A percentile compares a stretch with the other conserved stretches of the same genome.
Evolutionary conservation across 2,888 invertebrate genomes (phyloP).

Genomic region (Tubulanus polymorphus): DNA sequence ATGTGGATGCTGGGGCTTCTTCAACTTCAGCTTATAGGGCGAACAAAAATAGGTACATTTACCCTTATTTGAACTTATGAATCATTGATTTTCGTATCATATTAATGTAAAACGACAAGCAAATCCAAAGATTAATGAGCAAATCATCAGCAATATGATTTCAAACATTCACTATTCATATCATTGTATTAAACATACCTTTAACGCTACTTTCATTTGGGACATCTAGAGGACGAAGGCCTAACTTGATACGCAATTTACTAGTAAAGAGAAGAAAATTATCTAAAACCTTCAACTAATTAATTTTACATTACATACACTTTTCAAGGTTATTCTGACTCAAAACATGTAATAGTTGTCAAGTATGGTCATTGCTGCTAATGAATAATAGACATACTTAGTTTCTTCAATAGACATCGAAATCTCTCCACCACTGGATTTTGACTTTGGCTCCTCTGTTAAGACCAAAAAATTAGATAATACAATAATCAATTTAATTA

Average conservation of each 20-base stretch:
- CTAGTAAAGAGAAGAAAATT: constrained; percentile 56
- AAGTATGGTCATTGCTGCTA: not conserved
- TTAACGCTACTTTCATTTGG: too few relatives aligned
- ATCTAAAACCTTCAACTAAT: not conserved
- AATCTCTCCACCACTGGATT: constrained; percentile 19
- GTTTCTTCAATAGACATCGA: constrained; percentile 39
- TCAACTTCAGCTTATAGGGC: not conserved
- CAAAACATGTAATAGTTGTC: not conserved
- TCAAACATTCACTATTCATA: too few relatives aligned
- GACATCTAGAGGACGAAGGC: constrained; percentile 84
- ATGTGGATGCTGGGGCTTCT: too few relatives aligned
- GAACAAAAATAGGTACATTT: too few relatives aligned
- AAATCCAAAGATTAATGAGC: too few relatives aligned
- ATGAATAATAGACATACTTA: constrained; percentile 28
- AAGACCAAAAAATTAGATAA: not conserved
- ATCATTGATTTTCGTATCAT: not conserved
- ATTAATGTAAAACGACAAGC: not conserved
- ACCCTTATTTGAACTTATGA: too few relatives aligned
- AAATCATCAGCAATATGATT: too few relatives aligned
- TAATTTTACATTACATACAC: not conserved
- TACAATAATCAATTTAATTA: too few relatives aligned
- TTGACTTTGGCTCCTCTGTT: not conserved
- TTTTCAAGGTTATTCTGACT: too few relatives aligned
- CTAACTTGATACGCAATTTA: constrained; percentile 84
- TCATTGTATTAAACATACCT: too few relatives aligned